A percentile compares a stretch with the other conserved stretches of the same genome.
phyloP scores from a whole-genome alignment of 2,113 vertebrate species.

The Mus spicilegus region DNA sequence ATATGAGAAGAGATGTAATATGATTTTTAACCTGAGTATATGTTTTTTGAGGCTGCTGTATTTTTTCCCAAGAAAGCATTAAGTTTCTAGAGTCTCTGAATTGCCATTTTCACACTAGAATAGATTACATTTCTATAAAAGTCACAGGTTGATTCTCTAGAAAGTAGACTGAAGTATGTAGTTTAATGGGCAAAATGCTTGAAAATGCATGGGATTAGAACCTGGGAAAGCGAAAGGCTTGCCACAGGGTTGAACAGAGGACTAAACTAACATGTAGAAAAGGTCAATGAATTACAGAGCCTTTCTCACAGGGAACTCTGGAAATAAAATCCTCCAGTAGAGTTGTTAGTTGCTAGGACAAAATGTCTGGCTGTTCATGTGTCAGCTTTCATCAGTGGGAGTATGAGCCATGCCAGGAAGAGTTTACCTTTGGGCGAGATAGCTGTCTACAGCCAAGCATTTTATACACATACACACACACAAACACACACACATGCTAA shows the following conservation, averaged over 20 bases:
- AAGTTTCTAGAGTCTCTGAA: not conserved
- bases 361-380: not conserved
- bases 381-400: not conserved
- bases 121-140: conserved; percentile 3
- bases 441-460: not conserved
- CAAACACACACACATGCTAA: not conserved
- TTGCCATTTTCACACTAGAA: not conserved
- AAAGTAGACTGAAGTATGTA: not conserved
- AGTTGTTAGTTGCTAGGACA: not conserved
- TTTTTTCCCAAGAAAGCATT: not conserved
- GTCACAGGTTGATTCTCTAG: not conserved
- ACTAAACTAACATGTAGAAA: not conserved
- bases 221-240: not conserved
- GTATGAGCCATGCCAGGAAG: not conserved
- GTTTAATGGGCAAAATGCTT: not conserved
- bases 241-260: not conserved
- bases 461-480: not conserved
- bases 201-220: not conserved
- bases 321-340: not conserved
- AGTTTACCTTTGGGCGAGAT: not conserved
- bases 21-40: not conserved
- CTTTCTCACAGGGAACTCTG: not conserved
- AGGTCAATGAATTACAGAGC: not conserved
- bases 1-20: not conserved
- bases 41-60: not conserved